Evolutionary conservation across 2,113 vertebrate genomes (phyloP).

Genomic region (Plecotus auritus): DNA sequence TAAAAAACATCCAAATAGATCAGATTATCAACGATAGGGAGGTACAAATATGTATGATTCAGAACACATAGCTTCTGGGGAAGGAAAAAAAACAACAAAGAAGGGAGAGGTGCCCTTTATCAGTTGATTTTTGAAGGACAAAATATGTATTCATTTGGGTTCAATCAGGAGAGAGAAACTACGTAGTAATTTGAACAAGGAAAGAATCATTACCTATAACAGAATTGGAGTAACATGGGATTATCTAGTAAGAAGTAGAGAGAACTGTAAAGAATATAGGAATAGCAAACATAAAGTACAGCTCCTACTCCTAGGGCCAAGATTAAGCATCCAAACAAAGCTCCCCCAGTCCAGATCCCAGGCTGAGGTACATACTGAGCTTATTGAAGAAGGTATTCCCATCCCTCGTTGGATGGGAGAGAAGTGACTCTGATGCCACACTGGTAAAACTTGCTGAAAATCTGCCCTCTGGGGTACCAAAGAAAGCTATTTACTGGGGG

Average conservation of each 20-base stretch:
- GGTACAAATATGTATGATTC: not conserved
- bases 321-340: not conserved
- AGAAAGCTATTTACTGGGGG: not conserved
- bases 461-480: not conserved
- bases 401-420: not conserved
- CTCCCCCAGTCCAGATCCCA: not conserved
- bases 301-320: not conserved
- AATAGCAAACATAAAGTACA: not conserved
- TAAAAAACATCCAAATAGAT: not conserved
- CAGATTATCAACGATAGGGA: not conserved
- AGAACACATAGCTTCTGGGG: not conserved
- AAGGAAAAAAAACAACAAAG: not conserved
- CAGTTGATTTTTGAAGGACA: not conserved
- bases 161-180: not conserved
- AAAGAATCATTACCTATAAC: not conserved
- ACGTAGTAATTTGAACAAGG: not conserved
- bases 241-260: not conserved
- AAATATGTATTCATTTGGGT: not conserved
- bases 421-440: not conserved
- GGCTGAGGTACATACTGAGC: not conserved
- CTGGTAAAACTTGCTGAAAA: not conserved
- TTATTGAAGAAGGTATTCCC: not conserved
- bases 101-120: not conserved
- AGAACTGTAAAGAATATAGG: not conserved
- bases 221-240: not conserved